Conservation (phyloP, 2,797 vertebrate genomes). For the Anisognathus igniventris region DNA sequence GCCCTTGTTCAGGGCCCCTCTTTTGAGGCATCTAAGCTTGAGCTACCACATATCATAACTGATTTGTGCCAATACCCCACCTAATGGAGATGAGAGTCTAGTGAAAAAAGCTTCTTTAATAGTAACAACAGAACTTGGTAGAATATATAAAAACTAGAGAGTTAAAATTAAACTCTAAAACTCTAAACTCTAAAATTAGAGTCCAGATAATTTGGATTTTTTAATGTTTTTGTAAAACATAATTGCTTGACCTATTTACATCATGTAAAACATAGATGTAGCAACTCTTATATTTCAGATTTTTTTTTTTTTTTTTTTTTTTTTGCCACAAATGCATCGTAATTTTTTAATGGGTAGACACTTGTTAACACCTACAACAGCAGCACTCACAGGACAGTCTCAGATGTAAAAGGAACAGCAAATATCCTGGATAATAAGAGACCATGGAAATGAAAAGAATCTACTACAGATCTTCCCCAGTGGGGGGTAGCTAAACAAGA, state of each 20-base stretch:
- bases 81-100: neutral
- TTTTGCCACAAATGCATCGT: neutral
- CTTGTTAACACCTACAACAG: neutral
- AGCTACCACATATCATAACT: neutral
- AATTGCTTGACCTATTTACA: neutral
- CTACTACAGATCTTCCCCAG: neutral
- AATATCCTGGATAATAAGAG: neutral
- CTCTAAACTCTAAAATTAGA: neutral
- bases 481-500: neutral
- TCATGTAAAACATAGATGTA: neutral
- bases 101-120: neutral
- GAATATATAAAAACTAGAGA: neutral
- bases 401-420: neutral
- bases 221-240: neutral
- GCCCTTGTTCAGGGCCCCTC: fast-evolving
- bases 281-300: neutral
- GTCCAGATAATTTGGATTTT: neutral
- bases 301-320: neutral
- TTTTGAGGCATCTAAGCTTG: neutral
- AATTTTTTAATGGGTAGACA: neutral
- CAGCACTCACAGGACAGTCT: neutral
- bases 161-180: neutral
- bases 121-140: neutral
- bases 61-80: neutral
- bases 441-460: neutral